Evolutionary conservation across 2,888 invertebrate species (phyloP).

Genomic region (Pseudococcus viburni): DNA sequence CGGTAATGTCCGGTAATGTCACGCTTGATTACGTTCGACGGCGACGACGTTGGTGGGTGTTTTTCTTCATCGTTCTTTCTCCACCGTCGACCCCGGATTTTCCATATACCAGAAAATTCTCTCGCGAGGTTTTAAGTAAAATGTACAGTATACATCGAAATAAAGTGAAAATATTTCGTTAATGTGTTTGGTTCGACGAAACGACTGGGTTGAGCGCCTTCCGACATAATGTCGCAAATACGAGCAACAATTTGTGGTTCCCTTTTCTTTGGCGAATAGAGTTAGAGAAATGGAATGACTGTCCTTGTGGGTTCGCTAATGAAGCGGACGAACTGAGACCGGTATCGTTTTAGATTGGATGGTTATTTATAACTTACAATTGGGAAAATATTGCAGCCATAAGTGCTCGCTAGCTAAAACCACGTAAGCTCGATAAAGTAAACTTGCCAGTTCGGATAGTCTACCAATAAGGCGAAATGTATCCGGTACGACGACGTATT

Average conservation of each 20-base stretch:
- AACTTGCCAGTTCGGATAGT: neutral
- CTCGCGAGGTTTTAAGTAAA: neutral
- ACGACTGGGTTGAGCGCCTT: neutral
- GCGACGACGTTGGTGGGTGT: constrained; percentile 9
- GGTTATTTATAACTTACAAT: neutral
- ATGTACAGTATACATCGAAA: neutral
- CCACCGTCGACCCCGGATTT: neutral
- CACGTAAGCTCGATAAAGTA: constrained; percentile 7
- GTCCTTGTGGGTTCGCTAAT: neutral
- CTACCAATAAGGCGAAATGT: neutral
- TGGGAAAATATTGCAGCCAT: constrained; percentile 3
- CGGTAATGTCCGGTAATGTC: too few relatives aligned
- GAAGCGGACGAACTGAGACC: neutral
- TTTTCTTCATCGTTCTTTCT: neutral
- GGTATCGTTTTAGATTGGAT: constrained; percentile 3
- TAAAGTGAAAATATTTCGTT: constrained; percentile 17
- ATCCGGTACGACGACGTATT: neutral
- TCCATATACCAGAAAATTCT: neutral
- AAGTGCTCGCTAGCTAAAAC: neutral
- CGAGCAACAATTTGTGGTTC: neutral
- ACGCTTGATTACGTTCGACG: constrained; percentile 47
- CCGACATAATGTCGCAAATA: constrained; percentile 13
- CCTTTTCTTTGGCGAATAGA: neutral
- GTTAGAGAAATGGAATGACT: neutral
- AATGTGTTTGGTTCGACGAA: neutral